These are phyloP conservation scores for Ochotona princeps DNA, from an alignment of 2,113 vertebrate species.

Conservation along the genomic window DNA sequence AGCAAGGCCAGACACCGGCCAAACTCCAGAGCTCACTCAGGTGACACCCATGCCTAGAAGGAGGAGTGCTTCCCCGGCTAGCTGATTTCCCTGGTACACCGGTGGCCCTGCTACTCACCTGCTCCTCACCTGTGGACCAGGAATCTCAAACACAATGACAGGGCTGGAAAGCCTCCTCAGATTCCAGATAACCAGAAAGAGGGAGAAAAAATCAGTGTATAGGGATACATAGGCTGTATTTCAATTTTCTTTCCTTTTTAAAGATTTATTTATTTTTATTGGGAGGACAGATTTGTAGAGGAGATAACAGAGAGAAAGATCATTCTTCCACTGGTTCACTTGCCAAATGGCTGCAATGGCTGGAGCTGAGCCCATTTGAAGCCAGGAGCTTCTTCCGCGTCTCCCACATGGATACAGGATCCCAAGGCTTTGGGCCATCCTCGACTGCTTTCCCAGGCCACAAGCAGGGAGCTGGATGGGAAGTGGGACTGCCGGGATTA, in stretches of 20 bases:
- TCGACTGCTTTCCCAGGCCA: too few species aligned
- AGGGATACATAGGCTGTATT: background rate
- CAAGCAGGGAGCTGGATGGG: too few species aligned
- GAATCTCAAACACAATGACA: background rate
- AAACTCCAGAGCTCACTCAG: background rate
- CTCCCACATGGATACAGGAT: too few species aligned
- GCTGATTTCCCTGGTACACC: background rate
- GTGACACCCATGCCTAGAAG: background rate
- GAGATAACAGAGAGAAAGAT: too few species aligned
- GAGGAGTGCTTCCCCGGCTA: background rate
- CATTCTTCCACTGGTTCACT: too few species aligned
- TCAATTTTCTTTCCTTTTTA: background rate
- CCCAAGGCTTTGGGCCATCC: too few species aligned
- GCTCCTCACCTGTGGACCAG: background rate
- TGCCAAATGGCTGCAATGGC: too few species aligned
- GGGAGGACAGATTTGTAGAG: too few species aligned
- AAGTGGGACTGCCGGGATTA: too few species aligned
- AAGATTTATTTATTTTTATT: background rate
- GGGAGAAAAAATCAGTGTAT: background rate
- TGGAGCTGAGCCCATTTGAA: too few species aligned
- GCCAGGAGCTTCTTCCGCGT: too few species aligned
- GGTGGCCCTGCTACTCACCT: background rate
- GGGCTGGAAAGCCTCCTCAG: background rate
- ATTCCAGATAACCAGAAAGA: conserved; percentile 5
- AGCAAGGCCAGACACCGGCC: background rate